Evolutionary conservation across 92 coral and sea anemone genomes (phyloP), one percentile per base, ranked within the genome.

Genomic region (Parazoanthus atlanticus): DNA sequence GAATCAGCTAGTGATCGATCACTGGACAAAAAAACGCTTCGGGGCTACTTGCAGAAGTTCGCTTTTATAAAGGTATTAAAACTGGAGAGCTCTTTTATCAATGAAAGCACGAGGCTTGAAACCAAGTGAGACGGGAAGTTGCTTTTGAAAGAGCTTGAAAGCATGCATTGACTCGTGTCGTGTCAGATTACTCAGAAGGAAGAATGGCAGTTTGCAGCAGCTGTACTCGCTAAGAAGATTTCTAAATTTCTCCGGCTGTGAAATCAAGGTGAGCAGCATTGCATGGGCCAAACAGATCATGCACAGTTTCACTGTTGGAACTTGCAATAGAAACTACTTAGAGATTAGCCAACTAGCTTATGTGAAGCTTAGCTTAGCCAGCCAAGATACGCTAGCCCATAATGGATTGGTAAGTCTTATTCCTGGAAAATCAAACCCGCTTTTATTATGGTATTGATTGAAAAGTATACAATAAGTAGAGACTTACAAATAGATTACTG

Each of bases 211-310:
- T 25, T 23, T 25, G 8, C 76, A 32, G 76, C 76, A 72, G 76
- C 40, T 72, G 76, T 30, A 72, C 76, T 72, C 76, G 23, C 34
- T 29, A 30, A 30, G 33, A 30, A 12, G 36, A 29, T 3, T 72
- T 72, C 29, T 36, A 32, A 15, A 72, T 29, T 32, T 72, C 76
- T 72, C 76, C 23, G 76, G n/a, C 76, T 72, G 76, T 72, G 76
- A 72, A 72, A 72, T 32, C 76, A 72, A 72, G 76, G 76, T 28
- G 76, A 72, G 34, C 17, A 29, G 34, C 21, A 25, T n/a, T 23
- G 74, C 74, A 69, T 69, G 28, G 12, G 74, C 13, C 74, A 61
- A 61, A 25, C 69, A 19, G 69, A 46, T 46, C 49, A 46, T 61
- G 21, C 69, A 61, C 69, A 21, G 28, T 25, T 23, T 61, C 69